Evolutionary conservation across 2,113 vertebrate genomes (phyloP), one percentile per base, ranked within the genome.

Genomic region (Paramisgurnus dabryanus): DNA sequence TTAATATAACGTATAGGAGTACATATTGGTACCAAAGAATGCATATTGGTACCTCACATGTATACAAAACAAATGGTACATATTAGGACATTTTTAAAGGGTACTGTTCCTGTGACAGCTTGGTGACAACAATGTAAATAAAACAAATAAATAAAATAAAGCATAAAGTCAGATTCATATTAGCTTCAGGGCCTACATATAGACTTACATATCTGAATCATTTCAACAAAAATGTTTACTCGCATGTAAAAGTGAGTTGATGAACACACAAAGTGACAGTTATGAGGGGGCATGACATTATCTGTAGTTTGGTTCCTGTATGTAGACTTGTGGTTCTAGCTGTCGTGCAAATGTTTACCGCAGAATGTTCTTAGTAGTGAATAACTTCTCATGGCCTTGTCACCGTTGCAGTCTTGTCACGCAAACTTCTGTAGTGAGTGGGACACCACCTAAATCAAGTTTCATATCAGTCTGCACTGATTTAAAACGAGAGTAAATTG

Each of bases 291-390:
- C 2, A 50, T 67, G 15, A 6, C 67, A 72, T 40, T 43, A 64
- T 57, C 17, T 61, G 18, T 10, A 40, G 22, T 27, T 74, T 13
- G 27, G 57, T 60, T 60, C 60, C 58, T 69, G 10, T 57, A 43
- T 63, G 55, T 68, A 43, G 12, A 13, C 17, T 55, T 73, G 66
- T 73, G 64, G 80, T 83, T 12, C 61, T 61, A 68, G 47, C 47
- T 76, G 58, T 68, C 80, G 70, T 79, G 79, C 79, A 85, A 82
- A 70, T 58, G 61, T 40, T 75, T 58, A 82, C 81, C 85, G 9
- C 81, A 85, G 41, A 40, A 80, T 80, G 76, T 74, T 77, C 83
- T 67, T 63, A 49, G 50, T 72, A 45, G n/a, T 18, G 22, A 67
- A 22, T 70, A 65, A 45, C 41, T 12, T 63, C 11, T 18, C 3